phyloP scores from a whole-genome alignment of 2,113 vertebrate species.

The Ailurus styani region DNA sequence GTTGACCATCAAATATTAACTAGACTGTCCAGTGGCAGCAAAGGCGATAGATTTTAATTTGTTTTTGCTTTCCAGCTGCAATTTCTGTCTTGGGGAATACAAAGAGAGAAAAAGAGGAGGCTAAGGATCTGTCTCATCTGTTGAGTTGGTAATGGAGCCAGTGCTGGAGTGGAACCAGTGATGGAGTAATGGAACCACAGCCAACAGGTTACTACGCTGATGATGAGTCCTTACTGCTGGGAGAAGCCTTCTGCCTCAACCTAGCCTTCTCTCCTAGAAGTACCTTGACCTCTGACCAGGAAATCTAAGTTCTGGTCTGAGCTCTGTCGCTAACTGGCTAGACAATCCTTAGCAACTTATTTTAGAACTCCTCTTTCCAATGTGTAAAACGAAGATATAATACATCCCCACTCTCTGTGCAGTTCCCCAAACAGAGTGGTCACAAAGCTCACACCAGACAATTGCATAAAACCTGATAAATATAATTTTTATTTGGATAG shows the following conservation, averaged over 20 bases:
- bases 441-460: slow-evolving; percentile 42
- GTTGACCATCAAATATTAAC: not conserved
- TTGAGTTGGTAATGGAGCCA: not conserved
- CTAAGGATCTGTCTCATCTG: not conserved
- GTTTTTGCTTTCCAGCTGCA: not conserved
- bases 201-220: not conserved
- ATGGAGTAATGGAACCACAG: not conserved
- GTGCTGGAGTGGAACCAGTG: not conserved
- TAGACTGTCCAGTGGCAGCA: not conserved
- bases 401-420: not conserved
- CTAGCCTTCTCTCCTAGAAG: not conserved
- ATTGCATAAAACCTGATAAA: not conserved
- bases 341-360: not conserved
- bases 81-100: not conserved
- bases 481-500: not conserved
- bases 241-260: not conserved
- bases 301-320: not conserved
- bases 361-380: not conserved
- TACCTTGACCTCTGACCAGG: not conserved
- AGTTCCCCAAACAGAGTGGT: not conserved
- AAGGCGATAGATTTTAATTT: not conserved
- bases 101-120: not conserved
- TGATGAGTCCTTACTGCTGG: not conserved
- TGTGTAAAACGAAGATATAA: not conserved
- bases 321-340: not conserved